Evolutionary conservation across 2,888 invertebrate genomes (phyloP).

Genomic region (Tenodera sinensis): DNA sequence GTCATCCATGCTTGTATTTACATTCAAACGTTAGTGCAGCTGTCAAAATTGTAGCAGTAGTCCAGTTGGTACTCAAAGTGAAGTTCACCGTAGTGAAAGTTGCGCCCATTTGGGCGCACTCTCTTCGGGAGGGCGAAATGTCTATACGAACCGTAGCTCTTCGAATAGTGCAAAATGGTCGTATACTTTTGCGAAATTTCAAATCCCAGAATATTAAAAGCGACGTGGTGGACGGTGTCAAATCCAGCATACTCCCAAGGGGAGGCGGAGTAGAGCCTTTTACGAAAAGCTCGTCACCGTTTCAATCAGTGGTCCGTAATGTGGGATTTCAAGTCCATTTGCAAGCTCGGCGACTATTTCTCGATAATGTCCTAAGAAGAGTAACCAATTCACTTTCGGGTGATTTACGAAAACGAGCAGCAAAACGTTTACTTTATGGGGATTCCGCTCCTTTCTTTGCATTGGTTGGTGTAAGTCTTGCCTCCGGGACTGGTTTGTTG

Average conservation of each 20-base stretch:
- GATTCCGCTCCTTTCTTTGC: conserved; percentile 72
- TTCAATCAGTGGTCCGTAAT: conserved; percentile 36
- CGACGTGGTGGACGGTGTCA: conserved; percentile 34
- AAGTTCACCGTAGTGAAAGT: conserved; percentile 3
- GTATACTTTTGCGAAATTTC: conserved; percentile 50
- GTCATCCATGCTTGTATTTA: background rate
- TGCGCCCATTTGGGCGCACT: conserved; percentile 27
- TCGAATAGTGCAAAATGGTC: conserved; percentile 60
- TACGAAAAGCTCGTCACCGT: conserved; percentile 5
- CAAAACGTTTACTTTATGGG: conserved; percentile 61
- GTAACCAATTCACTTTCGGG: conserved; percentile 64
- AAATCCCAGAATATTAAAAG: conserved; percentile 30
- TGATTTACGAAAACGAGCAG: conserved; percentile 59
- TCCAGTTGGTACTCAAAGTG: conserved; percentile 1
- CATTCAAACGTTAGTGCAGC: background rate
- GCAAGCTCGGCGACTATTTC: conserved; percentile 62
- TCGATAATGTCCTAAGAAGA: conserved; percentile 65
- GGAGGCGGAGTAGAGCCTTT: conserved; percentile 29
- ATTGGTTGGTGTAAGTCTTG: conserved; percentile 67
- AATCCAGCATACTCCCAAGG: conserved; percentile 33
- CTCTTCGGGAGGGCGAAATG: conserved; percentile 43
- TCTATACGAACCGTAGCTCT: conserved; percentile 54
- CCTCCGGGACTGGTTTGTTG: conserved; percentile 67
- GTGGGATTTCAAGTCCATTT: conserved; percentile 47
- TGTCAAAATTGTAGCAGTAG: background rate